Base-by-base conservation (phyloP, 2,797 vertebrate genomes). In the Oryzias dopingdopingensis region DNA sequence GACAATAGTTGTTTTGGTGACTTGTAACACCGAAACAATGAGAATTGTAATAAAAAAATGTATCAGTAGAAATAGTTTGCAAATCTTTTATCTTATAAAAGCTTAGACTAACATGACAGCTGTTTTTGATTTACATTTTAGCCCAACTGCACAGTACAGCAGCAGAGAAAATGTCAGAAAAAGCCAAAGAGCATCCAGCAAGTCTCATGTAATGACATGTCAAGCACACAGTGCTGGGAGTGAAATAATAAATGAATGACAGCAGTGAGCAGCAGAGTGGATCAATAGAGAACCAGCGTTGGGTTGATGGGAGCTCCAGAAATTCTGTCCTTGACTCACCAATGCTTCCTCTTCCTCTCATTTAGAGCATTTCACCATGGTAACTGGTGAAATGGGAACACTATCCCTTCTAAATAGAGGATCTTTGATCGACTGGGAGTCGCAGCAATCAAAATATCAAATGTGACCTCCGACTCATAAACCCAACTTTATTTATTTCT, bases 401-500 rank as follows among this genome's bases (percentile, higher is more conserved):
- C 45, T 44, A 16, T 51, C 17, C 37, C 7, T 3, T 29, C 42
- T n/a, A 22, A 49, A 58, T 22, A 63, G 64, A 32, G 16, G 43
- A 4, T 16, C 56, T 64, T 55, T 56, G 43, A 23, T 41, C 69
- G 49, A 42, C 44, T 46, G 23, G 47, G 5, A 37, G 32, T 37
- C 32, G 10, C 17, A 14, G 7, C 8, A 1, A 14, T n/a, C n/a
- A 58, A 66, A 75, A 60, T 22, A 65, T 50, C 43, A 46, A 44
- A 49, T 52, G 42, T 71, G 73, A 74, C 54, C 1, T 37, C 90
- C 20, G 91, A 93, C 78, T 93, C 92, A 59, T 96, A 88, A 92
- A 78, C 48, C 83, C 86, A 80, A 80, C 69, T 92, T 92, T 92
- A 89, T 90, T 92, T 82, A 67, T 62, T 88, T 88, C 83, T 90